Conservation (phyloP, 2,797 vertebrate species). For the Myioborus miniatus region DNA sequence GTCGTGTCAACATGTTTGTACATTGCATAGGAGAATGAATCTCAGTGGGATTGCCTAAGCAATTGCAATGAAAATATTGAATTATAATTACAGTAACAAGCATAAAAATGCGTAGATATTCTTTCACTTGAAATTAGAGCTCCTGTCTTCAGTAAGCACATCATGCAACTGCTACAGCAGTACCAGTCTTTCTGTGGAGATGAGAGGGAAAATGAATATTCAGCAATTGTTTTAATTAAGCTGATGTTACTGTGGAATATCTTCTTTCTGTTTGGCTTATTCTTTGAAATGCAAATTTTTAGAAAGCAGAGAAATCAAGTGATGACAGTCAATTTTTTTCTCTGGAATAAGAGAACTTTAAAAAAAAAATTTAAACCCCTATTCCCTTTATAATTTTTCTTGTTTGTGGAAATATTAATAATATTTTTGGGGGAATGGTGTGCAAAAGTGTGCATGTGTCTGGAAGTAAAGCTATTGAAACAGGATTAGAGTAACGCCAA, state of each 20-base stretch:
- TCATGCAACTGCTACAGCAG: background rate
- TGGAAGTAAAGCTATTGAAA: background rate
- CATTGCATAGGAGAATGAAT: background rate
- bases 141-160: background rate
- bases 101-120: background rate
- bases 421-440: background rate
- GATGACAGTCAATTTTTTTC: background rate
- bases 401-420: background rate
- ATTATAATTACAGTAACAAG: background rate
- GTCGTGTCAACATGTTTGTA: background rate
- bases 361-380: background rate
- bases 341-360: background rate
- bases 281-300: conserved; percentile 38
- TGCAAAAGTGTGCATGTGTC: background rate
- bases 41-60: background rate
- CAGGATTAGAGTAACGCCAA: background rate
- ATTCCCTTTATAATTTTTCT: background rate
- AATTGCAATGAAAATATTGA: background rate
- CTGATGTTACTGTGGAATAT: background rate
- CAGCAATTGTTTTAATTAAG: background rate
- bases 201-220: conserved; percentile 30
- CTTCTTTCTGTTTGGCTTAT: background rate
- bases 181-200: background rate
- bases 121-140: background rate
- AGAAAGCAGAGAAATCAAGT: background rate